Base-by-base conservation (phyloP, 2,113 vertebrate species). In the Archocentrus centrarchus region DNA sequence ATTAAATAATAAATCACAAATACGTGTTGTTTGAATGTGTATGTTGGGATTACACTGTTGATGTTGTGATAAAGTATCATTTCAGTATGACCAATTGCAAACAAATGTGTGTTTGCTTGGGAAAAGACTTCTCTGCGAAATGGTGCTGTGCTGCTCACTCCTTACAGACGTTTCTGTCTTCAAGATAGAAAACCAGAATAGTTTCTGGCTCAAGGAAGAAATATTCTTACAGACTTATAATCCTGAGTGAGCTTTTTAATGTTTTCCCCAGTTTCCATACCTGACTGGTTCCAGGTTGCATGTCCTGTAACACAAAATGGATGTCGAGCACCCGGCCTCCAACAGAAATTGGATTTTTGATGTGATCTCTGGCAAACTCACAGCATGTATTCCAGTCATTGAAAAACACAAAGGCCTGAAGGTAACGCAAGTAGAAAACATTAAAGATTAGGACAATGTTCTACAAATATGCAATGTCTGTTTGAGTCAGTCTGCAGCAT, bases 381-480 rank as follows among this genome's bases (percentile, higher is more conserved):
- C 13, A 20, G 63, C 82, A 87, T 0, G 37, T 6, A 0, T 2
- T 1, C 80, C 58, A 82, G 5, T 32, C 11, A 4, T 1, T 24
- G 58, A 90, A 84, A 24, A 77, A 41, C 17, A 92, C 30, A 17
- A 92, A 92, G 4, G 85, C 89, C 91, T 92, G 80, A 1, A 77
- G 24, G 20, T 1, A 5, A 62, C 14, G 4, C 50, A 24, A 73
- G 10, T 37, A 9, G 14, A 9, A 70, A 59, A 39, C 22, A 7
- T 75, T 58, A 59, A 77, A 50, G 44, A 73, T 13, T 17, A 50
- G 27, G 66, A 32, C 44, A 32, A 73, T 53, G 44, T 13, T 73
- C 9, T 50, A 13, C 30, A 73, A 47, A 47, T 47, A 47, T 14
- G 44, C 15, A 47, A 47, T 47, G 44, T 5, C 44, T 47, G 3